Percentiles rank a stretch among this genome's conserved stretches.
Conservation (phyloP, 1,140 invertebrate species). For the Heliconius hewitsoni region DNA sequence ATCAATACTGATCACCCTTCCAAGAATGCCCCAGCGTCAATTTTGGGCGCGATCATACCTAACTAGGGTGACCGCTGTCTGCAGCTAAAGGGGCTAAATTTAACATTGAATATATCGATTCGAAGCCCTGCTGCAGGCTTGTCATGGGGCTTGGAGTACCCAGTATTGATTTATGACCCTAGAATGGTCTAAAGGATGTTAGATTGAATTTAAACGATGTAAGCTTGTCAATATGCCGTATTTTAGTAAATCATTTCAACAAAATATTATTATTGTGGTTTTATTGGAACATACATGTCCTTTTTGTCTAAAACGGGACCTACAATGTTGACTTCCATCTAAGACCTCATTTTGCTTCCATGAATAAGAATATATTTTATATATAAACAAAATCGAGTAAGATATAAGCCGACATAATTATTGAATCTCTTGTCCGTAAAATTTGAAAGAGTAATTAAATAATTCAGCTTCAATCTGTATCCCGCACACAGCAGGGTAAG, state of each 20-base stretch:
- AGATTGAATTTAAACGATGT: conserved; percentile 2
- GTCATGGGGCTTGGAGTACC: conserved; percentile 10
- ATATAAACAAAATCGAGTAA: too few species aligned
- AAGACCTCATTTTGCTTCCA: too few species aligned
- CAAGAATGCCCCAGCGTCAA: conserved; percentile 34
- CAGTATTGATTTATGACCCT: conserved; percentile 15
- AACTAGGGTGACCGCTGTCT: conserved; percentile 40
- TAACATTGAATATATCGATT: conserved; percentile 39
- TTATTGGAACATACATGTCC: too few species aligned
- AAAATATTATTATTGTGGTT: too few species aligned
- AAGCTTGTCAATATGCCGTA: neutral
- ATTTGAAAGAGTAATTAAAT: too few species aligned
- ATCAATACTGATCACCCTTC: conserved; percentile 34
- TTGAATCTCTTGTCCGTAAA: too few species aligned
- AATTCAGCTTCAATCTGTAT: too few species aligned
- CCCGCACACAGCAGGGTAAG: too few species aligned
- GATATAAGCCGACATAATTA: too few species aligned
- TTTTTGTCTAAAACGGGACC: too few species aligned
- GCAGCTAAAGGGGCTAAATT: conserved; percentile 38
- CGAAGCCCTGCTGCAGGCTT: conserved; percentile 29
- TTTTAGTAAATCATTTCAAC: neutral
- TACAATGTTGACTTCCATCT: neutral
- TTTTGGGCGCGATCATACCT: conserved; percentile 34
- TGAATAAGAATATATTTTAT: too few species aligned
- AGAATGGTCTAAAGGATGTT: conserved; percentile 9